Percentiles rank a stretch among this genome's conserved stretches.
phyloP scores from a whole-genome alignment of 2,113 vertebrate species.

The Eira barbara region DNA sequence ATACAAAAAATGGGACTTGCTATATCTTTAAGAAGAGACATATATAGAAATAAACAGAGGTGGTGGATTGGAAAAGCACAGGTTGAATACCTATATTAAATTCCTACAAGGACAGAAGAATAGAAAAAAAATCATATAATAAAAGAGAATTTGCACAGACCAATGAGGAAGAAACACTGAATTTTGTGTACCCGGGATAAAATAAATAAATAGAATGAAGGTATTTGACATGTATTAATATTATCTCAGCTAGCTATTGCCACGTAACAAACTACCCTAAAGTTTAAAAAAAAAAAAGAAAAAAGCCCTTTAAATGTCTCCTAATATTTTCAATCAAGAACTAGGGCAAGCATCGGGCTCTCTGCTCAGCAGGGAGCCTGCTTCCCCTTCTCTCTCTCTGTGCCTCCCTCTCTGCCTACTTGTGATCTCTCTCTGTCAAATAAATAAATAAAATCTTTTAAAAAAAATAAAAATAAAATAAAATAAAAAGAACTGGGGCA shows the following conservation, averaged over 20 bases:
- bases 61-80: neutral
- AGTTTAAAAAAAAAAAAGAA: neutral
- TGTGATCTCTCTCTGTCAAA: too few relatives aligned
- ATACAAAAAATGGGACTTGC: neutral
- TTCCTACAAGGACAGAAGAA: neutral
- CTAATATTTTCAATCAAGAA: neutral
- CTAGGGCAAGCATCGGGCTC: neutral
- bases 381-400: too few relatives aligned
- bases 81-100: neutral
- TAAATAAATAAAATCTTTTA: too few relatives aligned
- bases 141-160: neutral
- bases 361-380: too few relatives aligned
- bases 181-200: neutral
- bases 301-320: neutral
- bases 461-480: too few relatives aligned
- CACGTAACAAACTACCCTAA: neutral
- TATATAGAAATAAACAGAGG: neutral
- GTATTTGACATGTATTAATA: neutral
- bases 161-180: neutral
- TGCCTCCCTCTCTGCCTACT: too few relatives aligned
- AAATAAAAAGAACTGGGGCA: neutral
- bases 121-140: neutral
- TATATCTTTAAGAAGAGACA: neutral
- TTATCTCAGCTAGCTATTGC: neutral
- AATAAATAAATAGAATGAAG: neutral